A percentile compares a stretch with the other conserved stretches of the same genome.
Conservation (phyloP, 1,140 invertebrate genomes). For the Gryllus bimaculatus region DNA sequence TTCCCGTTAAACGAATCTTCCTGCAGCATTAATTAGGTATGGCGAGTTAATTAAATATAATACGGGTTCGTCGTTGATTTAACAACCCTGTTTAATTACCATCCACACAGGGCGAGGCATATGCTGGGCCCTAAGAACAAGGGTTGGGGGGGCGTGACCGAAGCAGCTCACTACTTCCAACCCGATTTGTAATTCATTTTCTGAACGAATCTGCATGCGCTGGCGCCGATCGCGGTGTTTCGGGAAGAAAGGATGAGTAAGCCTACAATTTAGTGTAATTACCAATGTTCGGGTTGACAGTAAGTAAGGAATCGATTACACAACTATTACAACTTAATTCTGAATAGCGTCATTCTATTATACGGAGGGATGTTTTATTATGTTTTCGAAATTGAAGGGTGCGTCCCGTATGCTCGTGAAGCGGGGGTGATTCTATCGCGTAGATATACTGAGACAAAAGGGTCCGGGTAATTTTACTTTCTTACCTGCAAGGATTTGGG, state of each 20-base stretch:
- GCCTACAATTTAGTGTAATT: slow-evolving; percentile 1
- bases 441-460: not conserved
- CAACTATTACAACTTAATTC: not conserved
- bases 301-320: not conserved
- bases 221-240: not conserved
- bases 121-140: not conserved
- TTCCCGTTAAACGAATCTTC: not conserved
- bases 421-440: not conserved
- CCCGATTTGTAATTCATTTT: not conserved
- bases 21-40: not conserved
- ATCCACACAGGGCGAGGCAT: not conserved
- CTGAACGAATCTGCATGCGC: not conserved
- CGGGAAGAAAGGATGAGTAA: not conserved
- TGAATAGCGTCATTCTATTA: not conserved
- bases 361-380: not conserved
- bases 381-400: not conserved
- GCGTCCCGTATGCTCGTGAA: not conserved
- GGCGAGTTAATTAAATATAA: not conserved
- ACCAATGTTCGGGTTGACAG: not conserved
- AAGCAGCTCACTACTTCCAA: not conserved
- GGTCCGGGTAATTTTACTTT: not conserved
- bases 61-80: not conserved
- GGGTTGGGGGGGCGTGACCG: not conserved
- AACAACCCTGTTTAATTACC: not conserved
- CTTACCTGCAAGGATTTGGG: not conserved